phyloP scores from a whole-genome alignment of 2,113 vertebrate species.

The Parotia lawesii region DNA sequence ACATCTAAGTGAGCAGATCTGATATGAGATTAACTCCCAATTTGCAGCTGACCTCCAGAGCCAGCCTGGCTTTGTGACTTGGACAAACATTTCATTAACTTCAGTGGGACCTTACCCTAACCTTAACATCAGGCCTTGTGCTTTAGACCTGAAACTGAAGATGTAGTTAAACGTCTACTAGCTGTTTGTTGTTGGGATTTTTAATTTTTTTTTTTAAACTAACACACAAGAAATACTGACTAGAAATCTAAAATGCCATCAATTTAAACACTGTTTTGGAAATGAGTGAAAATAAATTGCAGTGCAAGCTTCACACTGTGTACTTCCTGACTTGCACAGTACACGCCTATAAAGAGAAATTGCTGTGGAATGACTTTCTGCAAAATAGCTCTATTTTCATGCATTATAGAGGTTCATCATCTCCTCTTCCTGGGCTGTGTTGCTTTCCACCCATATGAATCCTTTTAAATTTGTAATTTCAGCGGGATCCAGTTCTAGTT shows the following conservation, averaged over 20 bases:
- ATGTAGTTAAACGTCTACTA: neutral
- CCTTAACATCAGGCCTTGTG: neutral
- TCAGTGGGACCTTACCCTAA: neutral
- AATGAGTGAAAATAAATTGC: neutral
- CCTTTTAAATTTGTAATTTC: neutral
- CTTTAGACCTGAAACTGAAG: neutral
- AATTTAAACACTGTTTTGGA: neutral
- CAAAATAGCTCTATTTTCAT: conserved; percentile 30
- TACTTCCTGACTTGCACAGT: conserved; percentile 25
- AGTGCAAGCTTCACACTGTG: neutral
- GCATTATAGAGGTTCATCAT: neutral
- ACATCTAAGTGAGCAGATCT: neutral
- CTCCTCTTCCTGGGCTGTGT: neutral
- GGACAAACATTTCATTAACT: neutral
- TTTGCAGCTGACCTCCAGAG: neutral
- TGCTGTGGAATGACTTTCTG: conserved; percentile 41
- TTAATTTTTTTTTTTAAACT: neutral
- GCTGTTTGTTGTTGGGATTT: neutral
- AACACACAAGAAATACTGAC: neutral
- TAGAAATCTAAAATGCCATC: neutral
- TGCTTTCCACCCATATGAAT: neutral
- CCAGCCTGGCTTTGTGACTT: neutral
- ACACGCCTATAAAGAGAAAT: conserved; percentile 18
- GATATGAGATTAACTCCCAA: neutral
- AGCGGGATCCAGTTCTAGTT: neutral